Percentiles rank a stretch among this genome's conserved stretches.
Evolutionary conservation across 92 coral and sea anemone species (phyloP).

Genomic region (Paragorgia papillata): DNA sequence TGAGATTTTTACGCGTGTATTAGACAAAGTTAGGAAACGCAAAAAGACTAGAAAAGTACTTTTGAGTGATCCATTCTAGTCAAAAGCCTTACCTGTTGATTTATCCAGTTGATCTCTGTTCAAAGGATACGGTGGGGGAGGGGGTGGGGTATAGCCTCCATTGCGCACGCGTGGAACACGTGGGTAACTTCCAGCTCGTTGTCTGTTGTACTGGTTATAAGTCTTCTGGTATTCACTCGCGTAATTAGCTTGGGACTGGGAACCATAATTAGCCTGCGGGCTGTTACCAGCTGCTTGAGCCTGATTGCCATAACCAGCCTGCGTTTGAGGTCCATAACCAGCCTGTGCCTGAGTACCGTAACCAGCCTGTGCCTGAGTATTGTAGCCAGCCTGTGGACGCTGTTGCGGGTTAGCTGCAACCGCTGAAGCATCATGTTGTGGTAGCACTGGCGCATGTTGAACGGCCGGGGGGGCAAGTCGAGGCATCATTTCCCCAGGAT

Average conservation of each 20-base stretch:
- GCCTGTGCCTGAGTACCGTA: background rate
- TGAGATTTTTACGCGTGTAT: too few species aligned
- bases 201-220: background rate
- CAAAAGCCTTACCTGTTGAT: slow-evolving; percentile 45
- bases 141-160: slow-evolving; percentile 13
- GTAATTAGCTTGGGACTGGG: too few species aligned
- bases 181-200: background rate
- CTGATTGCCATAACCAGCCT: background rate
- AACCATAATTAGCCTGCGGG: too few species aligned
- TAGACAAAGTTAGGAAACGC: too few species aligned
- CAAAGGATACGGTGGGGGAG: slow-evolving; percentile 23
- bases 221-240: too few species aligned
- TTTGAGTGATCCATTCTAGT: too few species aligned
- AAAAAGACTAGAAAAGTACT: too few species aligned
- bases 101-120: slow-evolving; percentile 32
- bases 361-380: background rate
- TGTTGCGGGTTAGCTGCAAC: background rate
- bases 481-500: background rate
- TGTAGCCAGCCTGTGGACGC: background rate
- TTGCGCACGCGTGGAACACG: background rate
- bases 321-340: background rate
- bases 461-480: background rate
- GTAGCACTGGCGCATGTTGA: slow-evolving; percentile 16
- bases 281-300: background rate
- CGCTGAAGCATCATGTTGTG: slow-evolving; percentile 3